These are phyloP conservation scores for Otus scops DNA, from an alignment of 2,797 vertebrate species.

Conservation along the genomic window DNA sequence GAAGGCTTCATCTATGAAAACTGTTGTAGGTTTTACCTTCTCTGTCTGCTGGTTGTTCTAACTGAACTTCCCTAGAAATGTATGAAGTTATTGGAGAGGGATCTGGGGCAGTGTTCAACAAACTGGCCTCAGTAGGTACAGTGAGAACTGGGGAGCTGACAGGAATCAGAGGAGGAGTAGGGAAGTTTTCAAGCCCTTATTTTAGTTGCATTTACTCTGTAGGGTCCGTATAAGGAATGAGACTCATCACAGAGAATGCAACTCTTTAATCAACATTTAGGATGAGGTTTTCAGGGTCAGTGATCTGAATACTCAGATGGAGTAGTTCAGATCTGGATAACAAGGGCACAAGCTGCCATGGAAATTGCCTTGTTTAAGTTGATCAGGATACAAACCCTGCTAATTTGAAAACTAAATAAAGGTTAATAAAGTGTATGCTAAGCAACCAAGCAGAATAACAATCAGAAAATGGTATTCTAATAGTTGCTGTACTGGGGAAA, in stretches of 20 bases:
- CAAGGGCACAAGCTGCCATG: neutral
- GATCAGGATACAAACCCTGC: neutral
- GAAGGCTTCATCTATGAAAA: neutral
- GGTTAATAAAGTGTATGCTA: neutral
- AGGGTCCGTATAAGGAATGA: neutral
- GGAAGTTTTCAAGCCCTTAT: neutral
- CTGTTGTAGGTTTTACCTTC: neutral
- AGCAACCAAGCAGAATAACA: neutral
- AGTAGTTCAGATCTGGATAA: neutral
- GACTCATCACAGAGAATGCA: neutral
- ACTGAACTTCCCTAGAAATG: neutral
- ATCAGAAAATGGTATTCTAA: neutral
- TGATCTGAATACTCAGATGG: neutral
- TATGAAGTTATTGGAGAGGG: neutral
- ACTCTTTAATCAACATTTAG: neutral
- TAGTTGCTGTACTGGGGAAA: neutral
- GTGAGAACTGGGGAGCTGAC: neutral
- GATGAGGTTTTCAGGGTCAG: neutral
- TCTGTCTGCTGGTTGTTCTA: neutral
- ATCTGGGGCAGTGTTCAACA: neutral
- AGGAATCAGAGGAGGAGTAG: neutral
- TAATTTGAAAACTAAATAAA: neutral
- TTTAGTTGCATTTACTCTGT: neutral
- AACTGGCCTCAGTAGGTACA: neutral
- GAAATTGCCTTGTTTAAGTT: neutral